Evolutionary conservation across 2,888 invertebrate species (phyloP).

Genomic region (Rotaria sp.): DNA sequence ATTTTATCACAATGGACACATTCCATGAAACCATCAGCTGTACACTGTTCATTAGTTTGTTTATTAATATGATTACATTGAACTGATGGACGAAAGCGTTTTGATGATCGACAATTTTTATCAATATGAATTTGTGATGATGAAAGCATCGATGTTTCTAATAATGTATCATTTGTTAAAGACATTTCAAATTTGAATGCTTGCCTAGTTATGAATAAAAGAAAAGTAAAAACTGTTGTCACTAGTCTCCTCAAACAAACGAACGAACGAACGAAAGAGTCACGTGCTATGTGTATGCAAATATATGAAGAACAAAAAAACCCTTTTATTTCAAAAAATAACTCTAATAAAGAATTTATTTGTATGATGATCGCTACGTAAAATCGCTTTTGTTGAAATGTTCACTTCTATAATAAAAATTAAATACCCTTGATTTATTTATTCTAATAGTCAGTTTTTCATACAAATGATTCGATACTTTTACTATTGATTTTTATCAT

Average conservation of each 20-base stretch:
- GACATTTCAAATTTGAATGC: background rate
- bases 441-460: too few species aligned
- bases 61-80: background rate
- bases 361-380: too few species aligned
- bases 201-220: background rate
- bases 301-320: background rate
- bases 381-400: too few species aligned
- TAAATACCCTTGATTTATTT: too few species aligned
- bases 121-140: background rate
- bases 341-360: too few species aligned
- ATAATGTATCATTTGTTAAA: background rate
- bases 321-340: too few species aligned
- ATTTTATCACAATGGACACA: background rate
- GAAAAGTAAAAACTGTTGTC: background rate
- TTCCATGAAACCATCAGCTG: conserved; percentile 6
- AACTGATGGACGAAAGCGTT: background rate
- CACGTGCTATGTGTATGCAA: background rate
- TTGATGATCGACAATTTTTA: background rate
- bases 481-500: too few species aligned
- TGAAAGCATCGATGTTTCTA: background rate
- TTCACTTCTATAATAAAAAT: too few species aligned
- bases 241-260: background rate
- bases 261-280: background rate
- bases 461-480: too few species aligned
- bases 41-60: background rate